A percentile compares a stretch with the other conserved stretches of the same genome.
phyloP scores from a whole-genome alignment of 37 sponge, comb jelly and placozoan species.

The Amphimedon queenslandica region DNA sequence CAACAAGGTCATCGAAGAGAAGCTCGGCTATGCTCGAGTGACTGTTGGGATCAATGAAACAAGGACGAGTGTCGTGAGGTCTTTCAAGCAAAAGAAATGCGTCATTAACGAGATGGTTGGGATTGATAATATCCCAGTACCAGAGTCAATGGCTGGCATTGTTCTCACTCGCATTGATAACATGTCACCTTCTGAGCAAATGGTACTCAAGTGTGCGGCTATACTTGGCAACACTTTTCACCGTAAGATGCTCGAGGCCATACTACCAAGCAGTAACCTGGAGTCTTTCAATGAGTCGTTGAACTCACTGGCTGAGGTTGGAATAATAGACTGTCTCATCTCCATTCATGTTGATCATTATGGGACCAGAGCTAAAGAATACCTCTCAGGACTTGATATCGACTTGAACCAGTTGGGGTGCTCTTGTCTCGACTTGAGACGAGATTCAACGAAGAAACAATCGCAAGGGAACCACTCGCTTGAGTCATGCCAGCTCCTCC shows the following conservation, averaged over 20 bases:
- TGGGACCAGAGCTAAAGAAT: constrained; percentile 6
- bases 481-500: constrained; percentile 40
- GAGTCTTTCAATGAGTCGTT: constrained; percentile 27
- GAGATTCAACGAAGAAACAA: no score
- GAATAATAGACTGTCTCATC: constrained; percentile 69
- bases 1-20: background rate
- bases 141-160: constrained; percentile 80
- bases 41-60: background rate
- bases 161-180: constrained; percentile 79
- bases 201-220: constrained; percentile 90
- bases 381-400: background rate
- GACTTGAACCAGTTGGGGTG: constrained; percentile 19
- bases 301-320: constrained; percentile 35
- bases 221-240: constrained; percentile 69
- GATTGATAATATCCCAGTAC: constrained; percentile 58
- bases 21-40: background rate
- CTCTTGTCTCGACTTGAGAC: constrained; percentile 19
- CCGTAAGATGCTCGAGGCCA: constrained; percentile 47
- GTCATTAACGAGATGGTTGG: constrained; percentile 8
- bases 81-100: background rate
- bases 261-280: constrained; percentile 50
- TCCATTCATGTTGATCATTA: constrained; percentile 52
- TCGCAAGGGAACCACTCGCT: background rate
- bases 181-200: constrained; percentile 68
- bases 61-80: background rate